Conservation (phyloP, 2,113 vertebrate genomes). For the Arvicanthis niloticus region DNA sequence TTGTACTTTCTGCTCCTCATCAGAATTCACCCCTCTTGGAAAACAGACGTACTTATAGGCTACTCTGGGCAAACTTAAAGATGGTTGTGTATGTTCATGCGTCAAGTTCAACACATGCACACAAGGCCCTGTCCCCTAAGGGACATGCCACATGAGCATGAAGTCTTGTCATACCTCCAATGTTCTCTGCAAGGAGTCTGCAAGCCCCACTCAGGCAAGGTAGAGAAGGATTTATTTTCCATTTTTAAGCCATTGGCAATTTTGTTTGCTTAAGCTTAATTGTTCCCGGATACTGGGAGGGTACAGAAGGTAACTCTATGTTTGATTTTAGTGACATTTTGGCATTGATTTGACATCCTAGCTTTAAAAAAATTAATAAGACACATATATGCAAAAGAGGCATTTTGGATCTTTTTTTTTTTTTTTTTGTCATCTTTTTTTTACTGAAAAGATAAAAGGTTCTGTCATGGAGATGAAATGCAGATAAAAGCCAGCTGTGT, state of each 20-base stretch:
- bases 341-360: slow-evolving; percentile 60
- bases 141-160: background rate
- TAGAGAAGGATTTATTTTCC: slow-evolving; percentile 4
- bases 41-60: slow-evolving; percentile 70
- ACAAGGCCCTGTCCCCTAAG: slow-evolving; percentile 10
- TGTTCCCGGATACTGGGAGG: slow-evolving; percentile 70
- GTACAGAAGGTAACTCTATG: slow-evolving; percentile 60
- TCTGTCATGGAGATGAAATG: slow-evolving; percentile 6
- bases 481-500: slow-evolving; percentile 13
- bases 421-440: background rate
- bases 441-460: slow-evolving; percentile 7
- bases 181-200: background rate
- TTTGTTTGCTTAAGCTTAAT: slow-evolving; percentile 78
- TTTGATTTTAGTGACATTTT: slow-evolving; percentile 74
- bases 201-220: slow-evolving; percentile 19
- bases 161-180: slow-evolving; percentile 2
- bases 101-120: slow-evolving; percentile 49
- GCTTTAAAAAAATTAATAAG: background rate
- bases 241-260: slow-evolving; percentile 47
- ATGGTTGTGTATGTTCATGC: slow-evolving; percentile 28
- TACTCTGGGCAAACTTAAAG: slow-evolving; percentile 57
- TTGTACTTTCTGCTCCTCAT: slow-evolving; percentile 81
- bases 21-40: slow-evolving; percentile 71
- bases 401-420: background rate
- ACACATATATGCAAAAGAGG: slow-evolving; percentile 20